Percentiles rank a stretch among this genome's conserved stretches.
These are phyloP conservation scores for Hycleus phaleratus DNA, from an alignment of 1,140 invertebrate species.

Conservation along the genomic window DNA sequence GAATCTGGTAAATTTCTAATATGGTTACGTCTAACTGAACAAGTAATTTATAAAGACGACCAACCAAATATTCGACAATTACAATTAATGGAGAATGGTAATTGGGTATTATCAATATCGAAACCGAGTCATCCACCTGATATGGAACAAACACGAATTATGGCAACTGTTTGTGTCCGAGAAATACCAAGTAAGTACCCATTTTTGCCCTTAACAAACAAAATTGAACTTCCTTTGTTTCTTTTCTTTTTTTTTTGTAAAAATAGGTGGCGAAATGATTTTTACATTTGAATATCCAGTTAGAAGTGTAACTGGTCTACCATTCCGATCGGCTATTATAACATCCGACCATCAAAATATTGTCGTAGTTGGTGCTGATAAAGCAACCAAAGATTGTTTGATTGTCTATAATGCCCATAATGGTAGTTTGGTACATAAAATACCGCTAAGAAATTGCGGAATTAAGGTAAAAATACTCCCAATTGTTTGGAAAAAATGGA, in stretches of 20 bases:
- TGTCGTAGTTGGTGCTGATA: constrained; percentile 72
- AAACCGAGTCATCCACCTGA: constrained; percentile 53
- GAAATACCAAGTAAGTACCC: constrained; percentile 56
- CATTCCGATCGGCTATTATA: constrained; percentile 65
- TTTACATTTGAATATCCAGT: constrained; percentile 76
- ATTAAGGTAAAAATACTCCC: constrained; percentile 48
- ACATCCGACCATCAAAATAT: constrained; percentile 75
- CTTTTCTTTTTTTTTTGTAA: neutral
- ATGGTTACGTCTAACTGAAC: constrained; percentile 80
- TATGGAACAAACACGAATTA: constrained; percentile 51
- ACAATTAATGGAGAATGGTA: constrained; percentile 72
- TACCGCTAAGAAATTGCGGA: constrained; percentile 54
- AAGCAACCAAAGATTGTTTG: constrained; percentile 72
- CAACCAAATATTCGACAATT: constrained; percentile 83
- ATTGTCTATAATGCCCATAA: constrained; percentile 77
- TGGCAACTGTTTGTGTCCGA: constrained; percentile 57
- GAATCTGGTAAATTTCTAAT: constrained; percentile 89
- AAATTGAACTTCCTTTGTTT: no score
- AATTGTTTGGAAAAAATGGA: no score
- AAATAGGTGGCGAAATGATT: constrained; percentile 57
- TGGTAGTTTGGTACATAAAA: constrained; percentile 71
- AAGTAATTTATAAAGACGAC: constrained; percentile 76
- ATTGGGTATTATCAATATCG: constrained; percentile 80
- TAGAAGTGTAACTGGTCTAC: constrained; percentile 54
- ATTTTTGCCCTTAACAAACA: neutral